These are phyloP conservation scores for Conger conger DNA, from an alignment of 2,113 vertebrate genomes.

Conservation along the genomic window DNA sequence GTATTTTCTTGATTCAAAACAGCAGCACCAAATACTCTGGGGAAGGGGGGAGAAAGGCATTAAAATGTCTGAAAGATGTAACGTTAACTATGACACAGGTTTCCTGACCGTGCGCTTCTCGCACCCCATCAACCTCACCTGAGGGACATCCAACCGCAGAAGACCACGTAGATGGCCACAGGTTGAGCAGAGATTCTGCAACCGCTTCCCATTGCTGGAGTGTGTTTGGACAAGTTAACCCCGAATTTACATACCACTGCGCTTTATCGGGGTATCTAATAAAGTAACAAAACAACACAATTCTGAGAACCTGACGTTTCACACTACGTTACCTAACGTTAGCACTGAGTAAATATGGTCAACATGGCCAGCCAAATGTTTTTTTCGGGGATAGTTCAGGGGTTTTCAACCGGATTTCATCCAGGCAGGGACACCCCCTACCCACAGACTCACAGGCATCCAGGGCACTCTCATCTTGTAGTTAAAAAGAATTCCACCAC, in stretches of 20 bases:
- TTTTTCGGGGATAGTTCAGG: no score
- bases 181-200: slow-evolving; percentile 9
- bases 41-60: neutral
- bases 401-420: no score
- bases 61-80: neutral
- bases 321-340: no score
- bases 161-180: neutral
- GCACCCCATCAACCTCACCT: neutral
- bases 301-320: neutral
- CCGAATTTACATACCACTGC: neutral
- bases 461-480: no score
- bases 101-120: neutral
- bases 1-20: slow-evolving; percentile 3
- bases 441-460: no score
- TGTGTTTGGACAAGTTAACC: no score
- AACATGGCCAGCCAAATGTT: no score
- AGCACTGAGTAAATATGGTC: no score
- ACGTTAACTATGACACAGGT: no score
- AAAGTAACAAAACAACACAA: neutral
- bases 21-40: slow-evolving; percentile 22
- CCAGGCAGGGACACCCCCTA: no score
- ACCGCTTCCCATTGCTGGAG: slow-evolving; percentile 22
- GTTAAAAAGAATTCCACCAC: no score
- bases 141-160: slow-evolving; percentile 9
- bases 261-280: neutral